Percentiles rank a stretch among this genome's conserved stretches.
phyloP scores from a whole-genome alignment of 2,888 invertebrate genomes.

The Cerceris ruficornis region DNA sequence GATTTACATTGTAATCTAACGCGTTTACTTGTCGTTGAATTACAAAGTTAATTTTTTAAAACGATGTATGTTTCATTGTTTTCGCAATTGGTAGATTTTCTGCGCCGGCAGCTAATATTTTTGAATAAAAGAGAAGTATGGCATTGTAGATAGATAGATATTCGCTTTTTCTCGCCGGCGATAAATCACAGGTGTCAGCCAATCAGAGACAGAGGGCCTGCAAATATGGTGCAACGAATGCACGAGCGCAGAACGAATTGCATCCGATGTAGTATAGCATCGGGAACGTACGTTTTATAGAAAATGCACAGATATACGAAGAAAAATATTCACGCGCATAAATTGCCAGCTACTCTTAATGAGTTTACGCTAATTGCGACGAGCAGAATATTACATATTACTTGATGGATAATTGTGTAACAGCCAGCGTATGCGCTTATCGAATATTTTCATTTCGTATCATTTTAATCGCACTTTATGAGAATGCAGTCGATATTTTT shows the following conservation, averaged over 20 bases:
- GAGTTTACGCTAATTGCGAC: conserved; percentile 27
- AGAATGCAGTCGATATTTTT: too few relatives aligned
- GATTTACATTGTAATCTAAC: background rate
- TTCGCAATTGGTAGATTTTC: conserved; percentile 39
- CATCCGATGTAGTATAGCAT: conserved; percentile 23
- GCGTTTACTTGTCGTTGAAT: conserved; percentile 3
- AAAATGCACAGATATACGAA: conserved; percentile 14
- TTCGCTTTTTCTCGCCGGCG: conserved; percentile 43
- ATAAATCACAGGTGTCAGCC: conserved; percentile 58
- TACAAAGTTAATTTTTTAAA: conserved; percentile 32
- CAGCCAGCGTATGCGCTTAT: background rate
- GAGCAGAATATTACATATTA: background rate
- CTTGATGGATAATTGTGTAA: conserved; percentile 6
- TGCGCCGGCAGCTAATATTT: conserved; percentile 24
- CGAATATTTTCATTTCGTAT: background rate
- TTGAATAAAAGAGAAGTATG: conserved; percentile 33
- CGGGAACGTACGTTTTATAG: conserved; percentile 26
- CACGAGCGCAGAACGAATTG: conserved; percentile 53
- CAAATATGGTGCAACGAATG: conserved; percentile 47
- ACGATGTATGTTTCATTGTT: conserved; percentile 9
- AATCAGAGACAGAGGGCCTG: conserved; percentile 53
- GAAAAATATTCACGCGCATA: background rate
- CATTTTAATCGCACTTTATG: too few relatives aligned
- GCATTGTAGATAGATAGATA: conserved; percentile 42
- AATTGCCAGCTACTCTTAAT: conserved; percentile 6